Evolutionary conservation across 2,888 invertebrate species (phyloP).

Genomic region (Tenthredo notha): DNA sequence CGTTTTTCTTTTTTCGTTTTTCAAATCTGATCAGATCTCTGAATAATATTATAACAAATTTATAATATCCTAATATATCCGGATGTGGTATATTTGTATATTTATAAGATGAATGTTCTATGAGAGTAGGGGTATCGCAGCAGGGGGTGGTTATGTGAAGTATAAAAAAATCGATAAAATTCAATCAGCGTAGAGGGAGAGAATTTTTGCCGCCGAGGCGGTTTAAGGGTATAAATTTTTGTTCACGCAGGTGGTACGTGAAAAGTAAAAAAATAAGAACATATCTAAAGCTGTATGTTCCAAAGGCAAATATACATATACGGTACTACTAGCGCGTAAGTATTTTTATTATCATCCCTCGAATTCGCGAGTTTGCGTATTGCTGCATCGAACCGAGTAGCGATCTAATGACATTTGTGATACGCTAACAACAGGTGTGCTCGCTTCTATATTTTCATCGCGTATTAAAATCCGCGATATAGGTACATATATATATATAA

Average conservation of each 20-base stretch:
- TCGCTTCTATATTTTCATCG: background rate
- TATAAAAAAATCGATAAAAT: slow-evolving; percentile 36
- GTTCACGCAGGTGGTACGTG: background rate
- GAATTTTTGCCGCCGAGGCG: background rate
- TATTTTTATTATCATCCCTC: background rate
- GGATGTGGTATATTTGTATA: no score
- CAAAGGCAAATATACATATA: background rate
- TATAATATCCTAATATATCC: no score
- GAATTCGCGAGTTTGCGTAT: background rate
- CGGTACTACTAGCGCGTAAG: background rate
- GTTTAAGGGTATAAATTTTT: background rate
- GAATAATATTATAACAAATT: background rate
- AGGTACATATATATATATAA: no score
- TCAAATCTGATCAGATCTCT: background rate
- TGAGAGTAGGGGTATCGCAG: background rate
- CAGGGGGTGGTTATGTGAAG: background rate
- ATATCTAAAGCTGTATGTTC: background rate
- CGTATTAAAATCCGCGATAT: no score
- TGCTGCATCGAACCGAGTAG: background rate
- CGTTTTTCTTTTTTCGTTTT: background rate
- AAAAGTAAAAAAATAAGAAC: background rate
- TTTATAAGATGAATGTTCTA: background rate
- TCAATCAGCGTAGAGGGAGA: slow-evolving; percentile 3
- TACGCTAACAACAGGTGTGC: slow-evolving; percentile 43
- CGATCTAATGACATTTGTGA: slow-evolving; percentile 33